Evolutionary conservation across 2,888 invertebrate genomes (phyloP).

Genomic region (Druceiella hillmani): DNA sequence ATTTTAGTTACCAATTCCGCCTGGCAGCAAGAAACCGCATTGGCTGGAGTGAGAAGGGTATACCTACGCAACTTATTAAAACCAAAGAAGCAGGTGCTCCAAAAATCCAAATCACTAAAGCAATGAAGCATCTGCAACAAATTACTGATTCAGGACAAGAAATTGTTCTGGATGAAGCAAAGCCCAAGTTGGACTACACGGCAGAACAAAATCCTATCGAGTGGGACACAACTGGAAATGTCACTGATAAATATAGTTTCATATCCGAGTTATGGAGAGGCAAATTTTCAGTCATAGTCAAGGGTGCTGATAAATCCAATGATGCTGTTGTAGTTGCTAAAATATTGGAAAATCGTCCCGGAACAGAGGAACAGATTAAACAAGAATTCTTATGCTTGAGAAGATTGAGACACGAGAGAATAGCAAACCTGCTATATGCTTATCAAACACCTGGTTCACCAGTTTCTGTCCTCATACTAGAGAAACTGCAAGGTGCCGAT

Average conservation of each 20-base stretch:
- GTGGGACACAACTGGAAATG: slow-evolving; percentile 62
- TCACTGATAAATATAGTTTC: slow-evolving; percentile 75
- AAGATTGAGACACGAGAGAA: slow-evolving; percentile 81
- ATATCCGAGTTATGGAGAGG: slow-evolving; percentile 84
- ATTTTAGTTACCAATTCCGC: slow-evolving; percentile 83
- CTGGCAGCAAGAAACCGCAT: slow-evolving; percentile 85
- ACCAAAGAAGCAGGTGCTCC: slow-evolving; percentile 63
- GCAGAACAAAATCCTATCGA: slow-evolving; percentile 69
- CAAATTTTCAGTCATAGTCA: slow-evolving; percentile 79
- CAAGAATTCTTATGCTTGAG: slow-evolving; percentile 81
- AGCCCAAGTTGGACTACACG: slow-evolving; percentile 65
- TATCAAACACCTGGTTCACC: slow-evolving; percentile 63
- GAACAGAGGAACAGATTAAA: slow-evolving; percentile 61
- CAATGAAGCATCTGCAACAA: slow-evolving; percentile 80
- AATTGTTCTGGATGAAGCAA: slow-evolving; percentile 57
- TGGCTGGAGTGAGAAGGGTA: slow-evolving; percentile 90
- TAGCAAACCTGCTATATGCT: slow-evolving; percentile 69
- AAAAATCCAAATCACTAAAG: slow-evolving; percentile 73
- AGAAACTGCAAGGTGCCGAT: slow-evolving; percentile 87
- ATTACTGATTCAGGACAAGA: slow-evolving; percentile 78
- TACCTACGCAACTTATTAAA: slow-evolving; percentile 68
- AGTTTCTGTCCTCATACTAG: slow-evolving; percentile 67
- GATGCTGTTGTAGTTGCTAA: slow-evolving; percentile 81
- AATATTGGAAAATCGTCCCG: slow-evolving; percentile 63
- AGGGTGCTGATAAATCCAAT: slow-evolving; percentile 68